Percentiles rank a stretch among this genome's conserved stretches.
Conservation (phyloP, 2,888 invertebrate species). For the Lottia scabra region DNA sequence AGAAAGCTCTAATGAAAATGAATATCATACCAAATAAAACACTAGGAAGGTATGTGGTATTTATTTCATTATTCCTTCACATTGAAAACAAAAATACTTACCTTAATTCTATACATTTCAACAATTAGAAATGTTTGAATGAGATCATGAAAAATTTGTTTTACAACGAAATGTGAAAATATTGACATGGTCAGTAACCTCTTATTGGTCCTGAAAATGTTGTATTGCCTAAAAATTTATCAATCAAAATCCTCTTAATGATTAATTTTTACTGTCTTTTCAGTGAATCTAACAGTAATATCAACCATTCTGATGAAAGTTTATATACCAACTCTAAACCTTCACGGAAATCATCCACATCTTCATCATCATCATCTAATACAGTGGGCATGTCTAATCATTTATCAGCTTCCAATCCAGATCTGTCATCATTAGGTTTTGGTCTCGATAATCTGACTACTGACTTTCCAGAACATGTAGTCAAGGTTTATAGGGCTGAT, state of each 20-base stretch:
- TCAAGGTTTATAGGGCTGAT: conserved; percentile 92
- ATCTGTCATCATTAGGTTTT: conserved; percentile 48
- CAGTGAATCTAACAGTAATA: conserved; percentile 46
- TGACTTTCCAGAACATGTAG: conserved; percentile 87
- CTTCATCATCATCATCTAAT: conserved; percentile 52
- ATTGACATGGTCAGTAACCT: not conserved
- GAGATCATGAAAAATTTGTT: not conserved
- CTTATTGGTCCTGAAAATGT: not conserved
- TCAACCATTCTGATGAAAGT: conserved; percentile 62
- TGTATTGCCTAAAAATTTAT: too few relatives aligned
- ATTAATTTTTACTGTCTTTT: conserved; percentile 9
- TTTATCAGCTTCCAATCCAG: conserved; percentile 65
- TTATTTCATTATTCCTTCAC: not conserved
- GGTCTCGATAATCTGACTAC: conserved; percentile 43
- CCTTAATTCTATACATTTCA: too few relatives aligned
- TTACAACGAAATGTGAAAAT: too few relatives aligned
- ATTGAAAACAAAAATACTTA: too few relatives aligned
- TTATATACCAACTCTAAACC: conserved; percentile 42
- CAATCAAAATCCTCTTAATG: too few relatives aligned
- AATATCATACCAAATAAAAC: conserved; percentile 72
- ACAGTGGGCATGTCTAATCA: conserved; percentile 50
- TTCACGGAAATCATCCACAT: conserved; percentile 46
- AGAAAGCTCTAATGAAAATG: conserved; percentile 90
- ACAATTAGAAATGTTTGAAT: not conserved
- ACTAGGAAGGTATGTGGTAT: conserved; percentile 48